These are phyloP conservation scores for Drosophila willistoni DNA, from an alignment of 1,140 invertebrate genomes.

Conservation along the genomic window DNA sequence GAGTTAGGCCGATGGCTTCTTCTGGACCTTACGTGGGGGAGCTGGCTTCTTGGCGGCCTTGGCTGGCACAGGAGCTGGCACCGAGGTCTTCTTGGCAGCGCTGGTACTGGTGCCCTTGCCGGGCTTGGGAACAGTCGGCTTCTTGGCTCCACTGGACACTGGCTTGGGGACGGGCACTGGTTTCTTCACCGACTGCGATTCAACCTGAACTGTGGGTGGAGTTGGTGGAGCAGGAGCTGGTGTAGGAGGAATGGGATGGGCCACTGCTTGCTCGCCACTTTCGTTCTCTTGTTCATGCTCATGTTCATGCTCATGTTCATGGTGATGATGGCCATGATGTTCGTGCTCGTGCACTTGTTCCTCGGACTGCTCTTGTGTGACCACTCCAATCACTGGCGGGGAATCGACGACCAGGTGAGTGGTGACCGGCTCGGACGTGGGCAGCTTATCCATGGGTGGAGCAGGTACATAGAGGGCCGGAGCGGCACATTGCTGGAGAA, in stretches of 20 bases:
- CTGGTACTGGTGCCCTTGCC: constrained; percentile 25
- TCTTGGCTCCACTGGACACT: constrained; percentile 16
- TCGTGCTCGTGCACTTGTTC: constrained; percentile 5
- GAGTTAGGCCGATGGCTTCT: constrained; percentile 53
- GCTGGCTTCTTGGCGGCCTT: constrained; percentile 61
- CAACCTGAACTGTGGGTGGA: constrained; percentile 51
- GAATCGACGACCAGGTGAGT: constrained; percentile 43
- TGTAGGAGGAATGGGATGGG: constrained; percentile 56
- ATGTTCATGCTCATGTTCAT: constrained; percentile 32
- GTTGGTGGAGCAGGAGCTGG: constrained; percentile 62
- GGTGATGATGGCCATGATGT: constrained; percentile 8
- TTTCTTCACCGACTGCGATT: not conserved
- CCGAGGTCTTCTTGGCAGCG: constrained; percentile 36
- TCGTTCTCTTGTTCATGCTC: constrained; percentile 36
- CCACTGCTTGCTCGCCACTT: constrained; percentile 17
- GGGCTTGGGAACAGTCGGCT: constrained; percentile 26
- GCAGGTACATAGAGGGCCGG: constrained; percentile 69
- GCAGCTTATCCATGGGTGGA: constrained; percentile 59
- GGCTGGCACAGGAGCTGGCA: constrained; percentile 36
- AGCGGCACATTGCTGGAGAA: constrained; percentile 66
- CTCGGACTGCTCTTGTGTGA: not conserved
- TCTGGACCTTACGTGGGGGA: constrained; percentile 60
- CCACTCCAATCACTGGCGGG: constrained; percentile 45
- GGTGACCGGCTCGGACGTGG: constrained; percentile 57
- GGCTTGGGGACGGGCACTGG: constrained; percentile 43